Evolutionary conservation across 2,888 invertebrate species (phyloP).

Genomic region (Lordiphosa fenestrarum): DNA sequence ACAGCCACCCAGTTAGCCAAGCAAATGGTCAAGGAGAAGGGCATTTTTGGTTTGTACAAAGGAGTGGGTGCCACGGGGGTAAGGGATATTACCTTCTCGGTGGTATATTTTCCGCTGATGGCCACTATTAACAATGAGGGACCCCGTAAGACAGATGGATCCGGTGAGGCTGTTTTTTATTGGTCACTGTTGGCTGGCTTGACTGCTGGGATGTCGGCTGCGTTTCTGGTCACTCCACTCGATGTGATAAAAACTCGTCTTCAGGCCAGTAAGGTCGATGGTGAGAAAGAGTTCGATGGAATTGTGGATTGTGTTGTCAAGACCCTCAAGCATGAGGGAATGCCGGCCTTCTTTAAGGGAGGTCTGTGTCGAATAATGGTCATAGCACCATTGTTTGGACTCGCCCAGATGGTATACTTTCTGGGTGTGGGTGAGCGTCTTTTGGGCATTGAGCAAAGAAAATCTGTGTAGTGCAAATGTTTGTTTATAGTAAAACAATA

Average conservation of each 20-base stretch:
- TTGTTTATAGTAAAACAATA: constrained; percentile 4
- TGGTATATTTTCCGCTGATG: constrained; percentile 97
- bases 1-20: constrained; percentile 89
- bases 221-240: constrained; percentile 93
- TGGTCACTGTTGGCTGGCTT: constrained; percentile 96
- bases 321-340: constrained; percentile 92
- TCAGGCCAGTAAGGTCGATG: constrained; percentile 92
- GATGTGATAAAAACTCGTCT: constrained; percentile 98
- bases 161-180: constrained; percentile 90
- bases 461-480: constrained; percentile 3
- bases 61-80: constrained; percentile 94
- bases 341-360: constrained; percentile 97
- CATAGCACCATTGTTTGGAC: constrained; percentile 98
- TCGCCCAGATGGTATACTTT: constrained; percentile 98
- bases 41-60: constrained; percentile 94
- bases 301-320: constrained; percentile 91
- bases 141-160: constrained; percentile 84
- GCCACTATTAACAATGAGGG: constrained; percentile 93
- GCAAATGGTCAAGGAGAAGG: constrained; percentile 88
- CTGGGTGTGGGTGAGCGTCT: constrained; percentile 93
- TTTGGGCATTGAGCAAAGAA: constrained; percentile 78
- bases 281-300: constrained; percentile 91
- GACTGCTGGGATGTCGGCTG: constrained; percentile 90
- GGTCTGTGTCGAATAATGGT: constrained; percentile 97
- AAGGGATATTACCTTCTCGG: constrained; percentile 95